These are phyloP conservation scores for Proteles cristata DNA, from an alignment of 2,113 vertebrate genomes.

Conservation along the genomic window DNA sequence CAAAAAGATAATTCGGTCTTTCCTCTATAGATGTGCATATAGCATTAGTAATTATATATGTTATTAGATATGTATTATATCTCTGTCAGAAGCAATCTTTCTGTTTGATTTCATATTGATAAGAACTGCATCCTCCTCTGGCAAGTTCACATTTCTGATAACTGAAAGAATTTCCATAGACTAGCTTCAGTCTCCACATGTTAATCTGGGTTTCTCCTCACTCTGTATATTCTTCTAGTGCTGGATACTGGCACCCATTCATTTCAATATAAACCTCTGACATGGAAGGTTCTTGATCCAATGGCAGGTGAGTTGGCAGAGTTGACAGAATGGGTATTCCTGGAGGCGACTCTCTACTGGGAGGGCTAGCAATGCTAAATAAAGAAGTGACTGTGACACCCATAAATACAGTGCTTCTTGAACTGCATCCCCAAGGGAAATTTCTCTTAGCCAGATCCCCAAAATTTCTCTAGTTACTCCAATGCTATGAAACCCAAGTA, in stretches of 20 bases:
- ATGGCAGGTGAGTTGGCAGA: neutral
- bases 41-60: neutral
- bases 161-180: neutral
- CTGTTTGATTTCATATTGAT: neutral
- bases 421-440: neutral
- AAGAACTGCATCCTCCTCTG: neutral
- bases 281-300: neutral
- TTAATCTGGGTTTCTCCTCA: neutral
- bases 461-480: neutral
- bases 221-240: neutral
- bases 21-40: neutral
- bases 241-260: neutral
- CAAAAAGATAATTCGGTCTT: neutral
- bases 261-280: neutral
- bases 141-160: neutral
- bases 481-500: neutral
- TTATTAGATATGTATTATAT: neutral
- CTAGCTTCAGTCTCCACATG: neutral
- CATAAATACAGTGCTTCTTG: neutral
- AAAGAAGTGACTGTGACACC: neutral
- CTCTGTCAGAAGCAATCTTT: neutral
- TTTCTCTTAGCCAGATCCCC: neutral
- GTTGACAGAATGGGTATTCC: neutral
- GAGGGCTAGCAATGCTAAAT: neutral
- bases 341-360: neutral